These are phyloP conservation scores for Acropternis orthonyx DNA, from an alignment of 2,797 vertebrate genomes.

Conservation along the genomic window DNA sequence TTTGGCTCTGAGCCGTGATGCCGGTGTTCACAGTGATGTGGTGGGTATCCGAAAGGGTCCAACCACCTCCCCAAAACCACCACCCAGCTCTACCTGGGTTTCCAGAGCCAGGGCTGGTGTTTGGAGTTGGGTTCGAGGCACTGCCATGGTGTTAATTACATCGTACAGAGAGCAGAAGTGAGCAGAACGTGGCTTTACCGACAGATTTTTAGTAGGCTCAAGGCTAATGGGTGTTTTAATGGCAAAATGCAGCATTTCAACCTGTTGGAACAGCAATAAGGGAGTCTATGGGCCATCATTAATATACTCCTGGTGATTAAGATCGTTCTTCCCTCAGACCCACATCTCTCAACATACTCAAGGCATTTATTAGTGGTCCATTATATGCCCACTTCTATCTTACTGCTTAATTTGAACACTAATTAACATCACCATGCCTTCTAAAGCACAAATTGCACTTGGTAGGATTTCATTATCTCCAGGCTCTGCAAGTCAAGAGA, in stretches of 20 bases:
- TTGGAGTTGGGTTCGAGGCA: background rate
- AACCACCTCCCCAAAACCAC: background rate
- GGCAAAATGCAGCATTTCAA: constrained; percentile 67
- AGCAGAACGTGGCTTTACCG: constrained; percentile 33
- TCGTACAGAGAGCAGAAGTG: background rate
- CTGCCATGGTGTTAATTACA: background rate
- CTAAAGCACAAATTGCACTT: constrained; percentile 36
- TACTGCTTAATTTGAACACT: constrained; percentile 60
- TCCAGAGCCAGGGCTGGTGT: background rate
- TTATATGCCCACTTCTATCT: constrained; percentile 52
- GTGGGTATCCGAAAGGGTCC: background rate
- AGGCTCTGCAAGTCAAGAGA: background rate
- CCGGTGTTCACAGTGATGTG: fast-evolving
- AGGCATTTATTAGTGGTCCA: constrained; percentile 56
- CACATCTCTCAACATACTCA: constrained; percentile 10
- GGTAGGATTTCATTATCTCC: constrained; percentile 45
- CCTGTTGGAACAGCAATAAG: constrained; percentile 70
- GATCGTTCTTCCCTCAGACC: constrained; percentile 68
- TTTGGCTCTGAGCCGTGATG: background rate
- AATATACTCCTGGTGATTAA: constrained; percentile 74
- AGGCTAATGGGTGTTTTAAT: constrained; percentile 76
- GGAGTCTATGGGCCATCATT: constrained; percentile 71
- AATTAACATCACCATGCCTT: constrained; percentile 52
- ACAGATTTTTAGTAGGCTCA: constrained; percentile 58
- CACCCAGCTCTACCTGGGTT: fast-evolving